These are phyloP conservation scores for Mus spicilegus DNA, from an alignment of 2,113 vertebrate genomes.

Conservation along the genomic window DNA sequence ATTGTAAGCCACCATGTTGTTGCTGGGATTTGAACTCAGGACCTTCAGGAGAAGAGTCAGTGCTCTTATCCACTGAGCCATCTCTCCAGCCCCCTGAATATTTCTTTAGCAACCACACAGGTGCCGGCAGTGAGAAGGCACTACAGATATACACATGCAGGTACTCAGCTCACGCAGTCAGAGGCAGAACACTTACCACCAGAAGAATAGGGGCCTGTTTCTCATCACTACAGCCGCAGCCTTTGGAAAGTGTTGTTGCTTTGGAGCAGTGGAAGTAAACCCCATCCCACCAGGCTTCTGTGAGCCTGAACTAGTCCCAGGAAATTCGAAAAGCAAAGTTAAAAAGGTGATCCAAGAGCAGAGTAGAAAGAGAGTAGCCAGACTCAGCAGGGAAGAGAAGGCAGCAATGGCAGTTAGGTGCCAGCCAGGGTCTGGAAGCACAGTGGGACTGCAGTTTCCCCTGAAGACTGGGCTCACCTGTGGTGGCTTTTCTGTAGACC, in stretches of 20 bases:
- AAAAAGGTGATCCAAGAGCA: not conserved
- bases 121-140: not conserved
- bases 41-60: too few relatives aligned
- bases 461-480: not conserved
- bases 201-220: not conserved
- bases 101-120: not conserved
- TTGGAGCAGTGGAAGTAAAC: not conserved
- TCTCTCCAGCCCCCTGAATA: too few relatives aligned
- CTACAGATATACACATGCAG: not conserved
- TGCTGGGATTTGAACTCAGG: too few relatives aligned
- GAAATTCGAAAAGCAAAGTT: not conserved
- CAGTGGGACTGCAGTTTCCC: not conserved
- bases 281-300: conserved; percentile 33
- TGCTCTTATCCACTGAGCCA: too few relatives aligned
- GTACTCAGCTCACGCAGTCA: not conserved
- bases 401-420: not conserved
- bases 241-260: conserved; percentile 59
- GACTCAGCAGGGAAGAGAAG: not conserved
- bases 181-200: not conserved
- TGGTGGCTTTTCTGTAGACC: not conserved
- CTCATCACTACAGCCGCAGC: conserved; percentile 33
- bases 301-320: conserved; percentile 22
- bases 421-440: not conserved
- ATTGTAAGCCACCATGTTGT: too few relatives aligned
- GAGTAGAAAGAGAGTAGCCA: conserved; percentile 14